phyloP scores from a whole-genome alignment of 2,113 vertebrate species.

The Gadus macrocephalus region DNA sequence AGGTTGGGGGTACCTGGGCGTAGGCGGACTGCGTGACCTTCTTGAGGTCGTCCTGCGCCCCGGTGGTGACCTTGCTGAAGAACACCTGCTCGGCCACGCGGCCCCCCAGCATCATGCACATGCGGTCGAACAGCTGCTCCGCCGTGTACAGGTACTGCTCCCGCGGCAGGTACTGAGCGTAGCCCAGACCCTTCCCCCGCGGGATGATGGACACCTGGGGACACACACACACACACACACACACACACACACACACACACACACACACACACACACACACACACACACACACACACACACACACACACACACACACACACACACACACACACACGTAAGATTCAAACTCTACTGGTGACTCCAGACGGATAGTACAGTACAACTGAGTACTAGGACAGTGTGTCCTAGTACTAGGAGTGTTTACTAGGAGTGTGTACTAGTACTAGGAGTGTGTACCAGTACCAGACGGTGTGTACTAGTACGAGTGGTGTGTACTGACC shows the following conservation, averaged over 20 bases:
- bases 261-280: not conserved
- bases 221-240: not conserved
- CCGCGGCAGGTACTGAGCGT: constrained; percentile 86
- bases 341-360: no score
- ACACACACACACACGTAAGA: not conserved
- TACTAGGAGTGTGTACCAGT: no score
- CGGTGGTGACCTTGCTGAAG: constrained; percentile 83
- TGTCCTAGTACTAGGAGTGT: no score
- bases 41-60: constrained; percentile 85
- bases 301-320: not conserved
- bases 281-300: not conserved
- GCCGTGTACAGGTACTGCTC: constrained; percentile 87
- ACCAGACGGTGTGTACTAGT: no score
- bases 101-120: constrained; percentile 90
- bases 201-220: constrained; percentile 88
- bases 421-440: no score
- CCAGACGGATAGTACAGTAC: no score
- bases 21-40: constrained; percentile 91
- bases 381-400: no score
- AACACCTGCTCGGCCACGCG: constrained; percentile 86
- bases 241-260: constrained; percentile 5
- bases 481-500: constrained; percentile 58
- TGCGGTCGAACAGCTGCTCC: constrained; percentile 87
- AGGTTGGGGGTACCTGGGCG: constrained; percentile 73
- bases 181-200: constrained; percentile 85